A percentile compares a stretch with the other conserved stretches of the same genome.
These are phyloP conservation scores for Lucifuga dentata DNA, from an alignment of 2,113 vertebrate genomes.

Conservation along the genomic window DNA sequence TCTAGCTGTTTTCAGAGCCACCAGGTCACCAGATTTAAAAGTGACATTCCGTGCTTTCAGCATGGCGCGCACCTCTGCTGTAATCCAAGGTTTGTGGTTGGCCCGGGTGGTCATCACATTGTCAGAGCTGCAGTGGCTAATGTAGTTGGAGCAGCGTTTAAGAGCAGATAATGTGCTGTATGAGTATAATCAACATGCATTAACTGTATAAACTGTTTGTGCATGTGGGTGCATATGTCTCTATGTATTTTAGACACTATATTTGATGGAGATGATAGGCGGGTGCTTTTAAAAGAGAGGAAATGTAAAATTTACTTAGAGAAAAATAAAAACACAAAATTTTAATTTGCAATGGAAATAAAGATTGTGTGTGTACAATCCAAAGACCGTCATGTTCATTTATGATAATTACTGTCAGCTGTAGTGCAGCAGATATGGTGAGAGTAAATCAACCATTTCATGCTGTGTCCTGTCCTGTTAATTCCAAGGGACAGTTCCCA, in stretches of 20 bases:
- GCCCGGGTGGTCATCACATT: constrained; percentile 10
- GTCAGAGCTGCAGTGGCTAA: constrained; percentile 22
- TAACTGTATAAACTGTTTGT: background rate
- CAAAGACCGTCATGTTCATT: background rate
- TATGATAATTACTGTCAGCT: background rate
- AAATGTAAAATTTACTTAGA: background rate
- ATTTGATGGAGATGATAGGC: background rate
- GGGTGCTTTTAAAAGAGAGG: constrained; percentile 34
- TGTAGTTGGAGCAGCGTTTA: constrained; percentile 14
- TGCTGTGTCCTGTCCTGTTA: constrained; percentile 1
- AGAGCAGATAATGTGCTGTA: background rate
- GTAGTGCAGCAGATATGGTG: background rate
- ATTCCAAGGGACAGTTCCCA: background rate
- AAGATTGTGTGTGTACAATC: background rate
- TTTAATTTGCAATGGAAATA: background rate
- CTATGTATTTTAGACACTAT: background rate
- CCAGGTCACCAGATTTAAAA: too few relatives aligned
- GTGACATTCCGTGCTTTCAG: too few relatives aligned
- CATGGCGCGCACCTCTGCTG: too few relatives aligned
- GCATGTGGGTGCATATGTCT: background rate
- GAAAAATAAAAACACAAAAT: background rate
- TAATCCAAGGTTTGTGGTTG: too few relatives aligned
- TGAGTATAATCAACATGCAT: background rate
- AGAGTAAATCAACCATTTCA: too few relatives aligned
- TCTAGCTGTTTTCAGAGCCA: too few relatives aligned